These are phyloP conservation scores for Hartigia nigra DNA, from an alignment of 2,888 invertebrate genomes.

Conservation along the genomic window DNA sequence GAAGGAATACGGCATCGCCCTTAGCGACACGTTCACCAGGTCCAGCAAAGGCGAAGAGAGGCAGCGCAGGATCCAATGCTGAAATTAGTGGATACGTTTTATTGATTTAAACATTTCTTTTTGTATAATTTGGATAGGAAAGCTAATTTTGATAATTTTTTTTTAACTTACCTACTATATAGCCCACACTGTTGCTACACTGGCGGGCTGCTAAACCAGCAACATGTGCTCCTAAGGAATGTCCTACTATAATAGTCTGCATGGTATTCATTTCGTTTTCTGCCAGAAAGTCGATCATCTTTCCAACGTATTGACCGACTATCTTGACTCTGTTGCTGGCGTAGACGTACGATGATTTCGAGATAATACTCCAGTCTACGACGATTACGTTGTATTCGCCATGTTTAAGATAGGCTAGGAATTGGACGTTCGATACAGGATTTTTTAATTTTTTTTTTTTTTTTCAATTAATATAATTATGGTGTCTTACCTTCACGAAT, in stretches of 20 bases:
- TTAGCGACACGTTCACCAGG: slow-evolving; percentile 25
- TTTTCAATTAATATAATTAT: background rate
- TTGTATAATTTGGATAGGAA: background rate
- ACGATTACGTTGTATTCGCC: slow-evolving; percentile 53
- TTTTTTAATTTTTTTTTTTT: background rate
- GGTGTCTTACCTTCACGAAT: slow-evolving; percentile 48
- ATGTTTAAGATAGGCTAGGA: slow-evolving; percentile 45
- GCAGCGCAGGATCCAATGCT: slow-evolving; percentile 44
- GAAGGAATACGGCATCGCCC: slow-evolving; percentile 30
- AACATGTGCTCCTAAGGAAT: slow-evolving; percentile 57
- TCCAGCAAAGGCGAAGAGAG: slow-evolving; percentile 26
- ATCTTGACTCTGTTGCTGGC: slow-evolving; percentile 38
- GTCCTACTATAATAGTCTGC: slow-evolving; percentile 46
- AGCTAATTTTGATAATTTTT: background rate
- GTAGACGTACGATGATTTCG: slow-evolving; percentile 32
- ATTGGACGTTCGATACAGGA: background rate
- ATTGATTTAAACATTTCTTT: background rate
- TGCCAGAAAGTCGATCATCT: slow-evolving; percentile 51
- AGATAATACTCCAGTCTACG: slow-evolving; percentile 52
- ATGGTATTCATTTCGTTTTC: slow-evolving; percentile 38
- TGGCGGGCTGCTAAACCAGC: slow-evolving; percentile 49
- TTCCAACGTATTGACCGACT: slow-evolving; percentile 38
- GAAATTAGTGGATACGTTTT: background rate
- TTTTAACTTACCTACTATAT: slow-evolving; percentile 42
- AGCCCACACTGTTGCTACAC: slow-evolving; percentile 32